A percentile compares a stretch with the other conserved stretches of the same genome.
Evolutionary conservation across 2,797 vertebrate genomes (phyloP).

Genomic region (Eidolon dupreanum): DNA sequence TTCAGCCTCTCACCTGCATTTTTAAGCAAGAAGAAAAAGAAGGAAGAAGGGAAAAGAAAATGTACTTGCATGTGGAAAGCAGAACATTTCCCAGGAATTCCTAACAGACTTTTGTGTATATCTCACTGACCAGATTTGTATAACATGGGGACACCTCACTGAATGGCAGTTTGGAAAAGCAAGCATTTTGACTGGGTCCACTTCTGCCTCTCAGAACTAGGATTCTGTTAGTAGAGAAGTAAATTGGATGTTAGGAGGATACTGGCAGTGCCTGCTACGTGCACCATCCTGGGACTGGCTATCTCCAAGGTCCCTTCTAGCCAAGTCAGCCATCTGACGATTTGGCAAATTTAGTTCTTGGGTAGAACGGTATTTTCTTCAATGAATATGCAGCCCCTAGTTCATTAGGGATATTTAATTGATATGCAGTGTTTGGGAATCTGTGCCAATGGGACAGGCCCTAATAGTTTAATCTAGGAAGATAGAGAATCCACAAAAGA

Average conservation of each 20-base stretch:
- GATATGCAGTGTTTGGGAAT: not conserved
- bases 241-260: not conserved
- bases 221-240: not conserved
- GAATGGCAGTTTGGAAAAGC: not conserved
- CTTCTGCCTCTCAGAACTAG: not conserved
- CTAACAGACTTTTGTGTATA: not conserved
- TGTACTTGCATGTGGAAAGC: not conserved
- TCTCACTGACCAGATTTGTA: not conserved
- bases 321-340: not conserved
- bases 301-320: no score
- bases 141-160: not conserved
- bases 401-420: not conserved
- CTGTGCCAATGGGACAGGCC: not conserved
- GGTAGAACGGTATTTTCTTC: not conserved
- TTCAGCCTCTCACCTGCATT: not conserved
- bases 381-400: not conserved
- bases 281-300: not conserved
- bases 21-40: not conserved
- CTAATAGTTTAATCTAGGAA: not conserved
- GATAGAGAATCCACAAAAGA: not conserved
- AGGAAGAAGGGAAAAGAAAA: not conserved
- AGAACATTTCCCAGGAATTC: not conserved
- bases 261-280: not conserved
- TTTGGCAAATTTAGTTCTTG: not conserved
- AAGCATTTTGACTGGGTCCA: not conserved